Conservation (phyloP, 2,888 invertebrate genomes). For the Helleia helle region DNA sequence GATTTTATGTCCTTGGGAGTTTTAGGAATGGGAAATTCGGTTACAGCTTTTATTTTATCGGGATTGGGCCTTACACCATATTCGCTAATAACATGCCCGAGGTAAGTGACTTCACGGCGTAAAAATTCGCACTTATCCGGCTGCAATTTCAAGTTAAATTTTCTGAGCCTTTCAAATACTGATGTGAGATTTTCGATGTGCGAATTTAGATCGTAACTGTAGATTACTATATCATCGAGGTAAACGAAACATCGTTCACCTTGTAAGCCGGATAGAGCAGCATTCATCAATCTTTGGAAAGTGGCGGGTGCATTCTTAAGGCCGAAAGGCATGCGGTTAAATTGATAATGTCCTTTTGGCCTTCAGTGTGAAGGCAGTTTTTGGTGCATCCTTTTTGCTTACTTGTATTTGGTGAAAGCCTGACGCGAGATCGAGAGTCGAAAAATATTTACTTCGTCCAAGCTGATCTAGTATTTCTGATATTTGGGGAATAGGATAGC, state of each 20-base stretch:
- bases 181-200: not conserved
- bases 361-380: constrained; percentile 7
- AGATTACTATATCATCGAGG: not conserved
- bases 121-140: not conserved
- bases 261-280: not conserved
- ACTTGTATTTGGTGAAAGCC: not conserved
- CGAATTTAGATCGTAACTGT: not conserved
- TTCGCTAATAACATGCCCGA: not conserved
- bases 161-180: not conserved
- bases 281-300: constrained; percentile 8
- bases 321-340: constrained; percentile 17
- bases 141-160: not conserved
- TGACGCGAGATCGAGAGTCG: not conserved
- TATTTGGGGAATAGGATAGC: not conserved
- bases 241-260: not conserved
- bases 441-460: not conserved
- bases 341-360: constrained; percentile 14
- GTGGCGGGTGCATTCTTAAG: constrained; percentile 10
- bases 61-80: not conserved
- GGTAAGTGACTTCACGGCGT: not conserved
- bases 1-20: constrained; percentile 19
- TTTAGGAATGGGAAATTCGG: constrained; percentile 2
- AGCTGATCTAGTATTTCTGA: not conserved
- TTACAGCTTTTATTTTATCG: not conserved
- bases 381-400: constrained; percentile 1